phyloP scores from a whole-genome alignment of 2,888 invertebrate genomes.

The Ditula angustiorana region DNA sequence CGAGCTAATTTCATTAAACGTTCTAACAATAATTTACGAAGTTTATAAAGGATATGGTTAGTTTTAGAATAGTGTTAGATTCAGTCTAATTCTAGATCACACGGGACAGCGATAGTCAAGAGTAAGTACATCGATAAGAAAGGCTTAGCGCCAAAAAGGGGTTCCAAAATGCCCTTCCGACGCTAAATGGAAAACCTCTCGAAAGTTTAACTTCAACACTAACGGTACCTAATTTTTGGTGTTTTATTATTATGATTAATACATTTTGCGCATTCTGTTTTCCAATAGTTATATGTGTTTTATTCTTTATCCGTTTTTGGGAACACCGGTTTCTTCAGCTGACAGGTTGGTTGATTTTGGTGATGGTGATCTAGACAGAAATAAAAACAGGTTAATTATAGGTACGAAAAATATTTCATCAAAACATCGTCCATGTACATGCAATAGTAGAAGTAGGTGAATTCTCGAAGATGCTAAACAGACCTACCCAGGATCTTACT shows the following conservation, averaged over 20 bases:
- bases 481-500: too few relatives aligned
- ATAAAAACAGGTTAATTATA: too few relatives aligned
- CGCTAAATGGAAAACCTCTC: constrained; percentile 52
- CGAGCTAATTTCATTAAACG: constrained; percentile 44
- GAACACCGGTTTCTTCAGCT: neutral
- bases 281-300: constrained; percentile 18
- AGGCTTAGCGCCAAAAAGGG: constrained; percentile 54
- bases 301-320: constrained; percentile 10
- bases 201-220: constrained; percentile 49
- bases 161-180: constrained; percentile 57
- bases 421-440: too few relatives aligned
- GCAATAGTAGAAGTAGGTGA: too few relatives aligned
- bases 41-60: constrained; percentile 54
- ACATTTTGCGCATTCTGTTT: constrained; percentile 28
- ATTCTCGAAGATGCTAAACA: too few relatives aligned
- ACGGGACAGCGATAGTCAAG: constrained; percentile 40
- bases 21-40: constrained; percentile 35
- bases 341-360: constrained; percentile 1
- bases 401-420: too few relatives aligned
- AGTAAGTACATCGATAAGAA: constrained; percentile 43
- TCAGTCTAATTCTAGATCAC: constrained; percentile 57
- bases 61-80: constrained; percentile 60
- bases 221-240: constrained; percentile 55
- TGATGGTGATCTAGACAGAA: constrained; percentile 22
- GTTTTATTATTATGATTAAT: constrained; percentile 56